Base-by-base conservation (phyloP, 1,140 invertebrate species). In the Drosophila bocqueti region DNA sequence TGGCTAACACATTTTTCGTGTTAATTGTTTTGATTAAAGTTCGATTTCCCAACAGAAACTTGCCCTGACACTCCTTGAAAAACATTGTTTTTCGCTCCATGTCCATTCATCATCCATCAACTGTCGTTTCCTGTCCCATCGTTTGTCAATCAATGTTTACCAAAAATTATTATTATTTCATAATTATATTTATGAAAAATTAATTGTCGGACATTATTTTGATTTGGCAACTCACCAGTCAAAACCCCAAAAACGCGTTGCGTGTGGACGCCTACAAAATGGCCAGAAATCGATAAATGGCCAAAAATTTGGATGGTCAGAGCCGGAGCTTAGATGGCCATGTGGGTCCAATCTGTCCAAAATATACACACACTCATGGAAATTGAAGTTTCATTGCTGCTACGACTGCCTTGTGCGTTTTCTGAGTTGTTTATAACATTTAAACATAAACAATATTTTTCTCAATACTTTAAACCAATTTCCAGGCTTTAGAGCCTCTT, bases 1-100 rank as follows among this genome's bases (percentile, higher is more conserved):
- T 57, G 49, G 64, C 45, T 42, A 31, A 69, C 26, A 63, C 54
- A 61, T 76, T 74, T 76, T 83, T 83, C 58, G 77, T 77, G 84
- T 81, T 89, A 89, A 87, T 89, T 87, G 84, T 75, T 89, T 75
- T 61, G 67, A 86, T 86, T 85, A 78, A 68, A 64, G 29, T 61
- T 75, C 42, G 42, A 36, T 49, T 59, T 50, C 26, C 63, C 36
- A 77, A 75, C 42, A 26, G 2, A 63, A 36, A 21, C 18, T 42
- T 72, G 69, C 40, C 64, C 34, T 64, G 60, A 13, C 60, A 68
- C 54, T 57, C 59, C 42, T 52, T 46, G 49, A 52, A 65, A 40
- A 76, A 31, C 59, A 52, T 40, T 10, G 46, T 34, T 59, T 26
- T 46, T 46, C 13, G 59, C 52, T 64, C 29, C 67, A 38, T 9